Percentiles rank a stretch among this genome's conserved stretches.
Conservation (phyloP, 2,888 invertebrate species). For the Achlya flavicornis region DNA sequence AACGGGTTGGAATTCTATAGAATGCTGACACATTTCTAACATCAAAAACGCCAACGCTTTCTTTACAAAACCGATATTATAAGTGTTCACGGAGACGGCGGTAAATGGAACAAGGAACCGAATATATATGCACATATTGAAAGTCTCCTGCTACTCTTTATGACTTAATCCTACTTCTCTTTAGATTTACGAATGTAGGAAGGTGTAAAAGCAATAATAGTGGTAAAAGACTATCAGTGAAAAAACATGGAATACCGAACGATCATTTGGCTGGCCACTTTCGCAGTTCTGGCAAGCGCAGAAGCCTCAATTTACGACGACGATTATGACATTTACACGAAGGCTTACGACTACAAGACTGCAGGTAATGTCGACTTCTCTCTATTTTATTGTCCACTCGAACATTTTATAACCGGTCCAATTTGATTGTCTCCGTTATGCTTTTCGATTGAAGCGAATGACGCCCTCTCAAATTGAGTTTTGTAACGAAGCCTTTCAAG, state of each 20-base stretch:
- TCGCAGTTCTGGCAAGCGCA: slow-evolving; percentile 50
- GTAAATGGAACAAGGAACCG: slow-evolving; percentile 41
- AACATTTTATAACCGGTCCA: slow-evolving; percentile 33
- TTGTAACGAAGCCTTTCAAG: slow-evolving; percentile 51
- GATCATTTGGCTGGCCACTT: slow-evolving; percentile 56
- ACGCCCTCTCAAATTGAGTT: slow-evolving; percentile 53
- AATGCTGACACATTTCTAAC: too few relatives aligned
- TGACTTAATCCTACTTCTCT: slow-evolving; percentile 20
- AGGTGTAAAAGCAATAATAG: slow-evolving; percentile 32
- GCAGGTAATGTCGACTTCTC: slow-evolving; percentile 58
- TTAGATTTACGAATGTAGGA: slow-evolving; percentile 40
- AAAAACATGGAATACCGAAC: slow-evolving; percentile 59
- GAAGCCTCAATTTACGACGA: slow-evolving; percentile 73
- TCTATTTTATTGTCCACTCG: slow-evolving; percentile 23
- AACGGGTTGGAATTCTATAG: too few relatives aligned
- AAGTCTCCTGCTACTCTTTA: slow-evolving; percentile 7
- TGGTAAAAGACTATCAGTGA: slow-evolving; percentile 35
- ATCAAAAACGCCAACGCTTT: background rate
- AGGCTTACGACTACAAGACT: slow-evolving; percentile 67
- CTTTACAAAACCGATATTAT: background rate
- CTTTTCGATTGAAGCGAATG: slow-evolving; percentile 48
- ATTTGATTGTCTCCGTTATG: slow-evolving; percentile 50
- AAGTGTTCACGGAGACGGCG: too few relatives aligned
- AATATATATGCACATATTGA: slow-evolving; percentile 40
- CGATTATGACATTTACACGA: slow-evolving; percentile 76